A percentile compares a stretch with the other conserved stretches of the same genome.
phyloP scores from a whole-genome alignment of 2,888 invertebrate genomes.

The Ophraella communa region DNA sequence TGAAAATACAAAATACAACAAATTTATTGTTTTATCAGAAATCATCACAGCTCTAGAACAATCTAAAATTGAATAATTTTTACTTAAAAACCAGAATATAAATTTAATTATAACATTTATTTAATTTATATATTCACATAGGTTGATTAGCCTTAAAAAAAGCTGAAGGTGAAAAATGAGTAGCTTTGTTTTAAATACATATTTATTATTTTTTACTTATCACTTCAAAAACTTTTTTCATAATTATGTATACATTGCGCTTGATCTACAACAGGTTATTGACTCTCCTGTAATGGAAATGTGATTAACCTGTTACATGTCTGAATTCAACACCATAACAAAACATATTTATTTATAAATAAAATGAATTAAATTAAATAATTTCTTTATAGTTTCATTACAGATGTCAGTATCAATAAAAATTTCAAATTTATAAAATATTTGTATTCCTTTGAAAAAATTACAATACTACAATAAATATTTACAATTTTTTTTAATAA shows the following conservation, averaged over 20 bases:
- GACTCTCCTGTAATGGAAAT: not conserved
- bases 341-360: too few species aligned
- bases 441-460: too few species aligned
- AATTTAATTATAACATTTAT: constrained; percentile 5
- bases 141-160: constrained; percentile 9
- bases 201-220: not conserved
- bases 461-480: too few species aligned
- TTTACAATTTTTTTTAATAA: too few species aligned
- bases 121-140: constrained; percentile 15
- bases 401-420: too few species aligned
- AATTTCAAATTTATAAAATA: too few species aligned
- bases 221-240: not conserved
- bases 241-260: not conserved
- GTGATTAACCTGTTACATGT: not conserved
- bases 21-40: too few species aligned
- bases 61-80: too few species aligned
- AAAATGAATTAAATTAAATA: too few species aligned
- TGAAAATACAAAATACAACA: too few species aligned
- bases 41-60: too few species aligned
- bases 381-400: too few species aligned
- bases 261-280: not conserved
- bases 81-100: not conserved
- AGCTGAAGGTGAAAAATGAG: constrained; percentile 6
- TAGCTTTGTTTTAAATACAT: constrained; percentile 8
- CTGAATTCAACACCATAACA: not conserved